Conservation (phyloP, 2,797 vertebrate genomes). For the Chaetodon trifasciatus region DNA sequence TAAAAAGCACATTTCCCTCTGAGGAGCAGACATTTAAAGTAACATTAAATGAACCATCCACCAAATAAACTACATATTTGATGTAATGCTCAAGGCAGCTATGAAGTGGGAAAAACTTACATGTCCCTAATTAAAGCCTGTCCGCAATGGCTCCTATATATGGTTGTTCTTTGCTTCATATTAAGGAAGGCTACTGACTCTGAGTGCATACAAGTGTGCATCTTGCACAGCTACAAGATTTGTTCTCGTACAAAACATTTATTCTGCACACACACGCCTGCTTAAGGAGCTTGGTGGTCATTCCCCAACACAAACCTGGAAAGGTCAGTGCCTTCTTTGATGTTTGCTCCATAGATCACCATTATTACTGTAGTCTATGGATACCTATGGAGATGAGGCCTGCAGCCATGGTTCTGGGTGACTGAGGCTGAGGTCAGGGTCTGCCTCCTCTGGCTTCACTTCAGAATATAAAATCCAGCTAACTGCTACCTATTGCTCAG, state of each 20-base stretch:
- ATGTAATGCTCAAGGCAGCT: background rate
- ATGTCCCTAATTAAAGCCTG: conserved; percentile 12
- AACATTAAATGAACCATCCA: too few species aligned
- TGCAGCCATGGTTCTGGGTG: conserved; percentile 74
- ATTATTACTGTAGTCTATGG: conserved; percentile 89
- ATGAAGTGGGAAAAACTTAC: conserved; percentile 8
- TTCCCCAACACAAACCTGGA: conserved; percentile 62
- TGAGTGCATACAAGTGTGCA: conserved; percentile 48
- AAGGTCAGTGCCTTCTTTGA: conserved; percentile 86
- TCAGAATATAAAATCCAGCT: conserved; percentile 75
- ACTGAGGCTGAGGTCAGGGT: conserved; percentile 76
- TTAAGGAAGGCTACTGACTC: conserved; percentile 32
- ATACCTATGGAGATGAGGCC: conserved; percentile 87
- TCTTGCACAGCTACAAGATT: conserved; percentile 40
- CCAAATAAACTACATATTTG: background rate
- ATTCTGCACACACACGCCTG: conserved; percentile 70
- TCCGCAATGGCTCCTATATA: conserved; percentile 12
- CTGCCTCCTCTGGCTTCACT: conserved; percentile 57
- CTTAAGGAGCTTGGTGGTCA: conserved; percentile 68
- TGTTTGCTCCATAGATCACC: conserved; percentile 87
- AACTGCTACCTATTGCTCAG: conserved; percentile 67
- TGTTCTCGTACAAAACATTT: conserved; percentile 79
- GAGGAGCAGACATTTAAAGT: too few species aligned
- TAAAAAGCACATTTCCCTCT: too few species aligned
- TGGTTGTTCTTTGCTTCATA: conserved; percentile 40